phyloP scores from a whole-genome alignment of 53 echinoderm and acorn worm genomes.

The Apostichopus leukothele region DNA sequence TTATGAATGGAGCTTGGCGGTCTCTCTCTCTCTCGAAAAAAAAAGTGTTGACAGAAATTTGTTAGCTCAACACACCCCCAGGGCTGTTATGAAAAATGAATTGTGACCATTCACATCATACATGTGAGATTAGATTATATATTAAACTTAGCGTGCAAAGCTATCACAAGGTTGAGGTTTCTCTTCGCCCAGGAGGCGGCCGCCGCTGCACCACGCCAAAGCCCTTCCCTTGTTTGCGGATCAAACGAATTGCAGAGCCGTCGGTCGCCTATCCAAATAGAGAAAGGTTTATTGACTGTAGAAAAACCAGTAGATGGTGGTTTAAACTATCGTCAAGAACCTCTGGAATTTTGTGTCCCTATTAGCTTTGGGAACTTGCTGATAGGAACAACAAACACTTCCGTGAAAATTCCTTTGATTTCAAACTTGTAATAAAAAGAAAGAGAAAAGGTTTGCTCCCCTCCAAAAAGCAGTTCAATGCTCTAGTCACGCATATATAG shows the following conservation, averaged over 20 bases:
- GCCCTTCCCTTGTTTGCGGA: slow-evolving; percentile 13
- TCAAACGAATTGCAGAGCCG: slow-evolving; percentile 22
- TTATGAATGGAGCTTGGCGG: not conserved
- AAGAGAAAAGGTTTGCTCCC: too few species aligned
- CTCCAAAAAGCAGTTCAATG: too few species aligned
- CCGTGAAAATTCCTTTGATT: not conserved
- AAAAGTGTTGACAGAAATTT: not conserved
- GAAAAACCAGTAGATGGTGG: not conserved
- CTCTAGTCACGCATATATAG: too few species aligned
- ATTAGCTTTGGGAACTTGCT: not conserved
- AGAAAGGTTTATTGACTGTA: slow-evolving; percentile 8
- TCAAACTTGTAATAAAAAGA: too few species aligned
- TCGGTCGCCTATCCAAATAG: slow-evolving; percentile 8
- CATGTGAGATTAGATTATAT: slow-evolving; percentile 12
- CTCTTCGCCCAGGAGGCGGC: slow-evolving; percentile 14
- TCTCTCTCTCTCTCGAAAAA: not conserved
- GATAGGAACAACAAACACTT: not conserved
- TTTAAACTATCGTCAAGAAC: not conserved
- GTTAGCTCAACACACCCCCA: not conserved
- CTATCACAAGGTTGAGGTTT: slow-evolving; percentile 14
- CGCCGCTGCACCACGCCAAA: not conserved
- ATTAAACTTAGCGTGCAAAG: not conserved
- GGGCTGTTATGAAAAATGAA: slow-evolving; percentile 31
- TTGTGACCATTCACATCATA: slow-evolving; percentile 5
- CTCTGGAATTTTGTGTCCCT: not conserved